Evolutionary conservation across 2,113 vertebrate genomes (phyloP).

Genomic region (Sprattus sprattus): DNA sequence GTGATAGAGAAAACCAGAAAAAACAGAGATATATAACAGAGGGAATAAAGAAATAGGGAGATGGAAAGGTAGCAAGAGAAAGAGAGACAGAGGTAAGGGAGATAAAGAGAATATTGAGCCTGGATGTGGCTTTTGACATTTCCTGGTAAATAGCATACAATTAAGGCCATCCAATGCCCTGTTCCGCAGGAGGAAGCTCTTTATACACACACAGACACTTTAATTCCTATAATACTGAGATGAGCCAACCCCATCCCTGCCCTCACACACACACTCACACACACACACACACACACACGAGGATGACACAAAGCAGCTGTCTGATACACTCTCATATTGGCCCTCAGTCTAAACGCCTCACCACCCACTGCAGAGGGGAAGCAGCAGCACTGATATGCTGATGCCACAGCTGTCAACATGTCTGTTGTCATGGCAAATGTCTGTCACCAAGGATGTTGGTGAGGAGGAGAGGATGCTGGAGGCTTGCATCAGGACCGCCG

Average conservation of each 20-base stretch:
- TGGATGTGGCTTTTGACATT: constrained; percentile 1
- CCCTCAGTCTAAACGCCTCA: neutral
- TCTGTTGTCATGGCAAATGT: constrained; percentile 13
- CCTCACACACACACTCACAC: neutral
- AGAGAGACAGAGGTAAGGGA: neutral
- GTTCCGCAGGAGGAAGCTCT: neutral
- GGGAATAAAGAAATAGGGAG: neutral
- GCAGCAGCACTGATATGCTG: neutral
- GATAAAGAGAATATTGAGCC: neutral
- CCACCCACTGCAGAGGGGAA: neutral
- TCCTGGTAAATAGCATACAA: neutral
- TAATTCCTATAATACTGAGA: constrained; percentile 9
- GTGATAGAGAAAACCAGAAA: neutral
- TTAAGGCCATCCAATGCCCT: neutral
- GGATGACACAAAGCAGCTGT: neutral
- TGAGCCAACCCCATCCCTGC: neutral
- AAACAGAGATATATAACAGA: neutral
- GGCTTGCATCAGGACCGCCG: neutral
- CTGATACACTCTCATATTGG: neutral
- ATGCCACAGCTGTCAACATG: neutral
- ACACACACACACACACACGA: neutral
- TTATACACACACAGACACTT: constrained; percentile 9
- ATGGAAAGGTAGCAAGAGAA: neutral
- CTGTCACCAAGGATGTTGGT: neutral
- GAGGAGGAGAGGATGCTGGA: neutral